These are phyloP conservation scores for Cepphus grylle DNA, from an alignment of 2,113 vertebrate genomes.

Conservation along the genomic window DNA sequence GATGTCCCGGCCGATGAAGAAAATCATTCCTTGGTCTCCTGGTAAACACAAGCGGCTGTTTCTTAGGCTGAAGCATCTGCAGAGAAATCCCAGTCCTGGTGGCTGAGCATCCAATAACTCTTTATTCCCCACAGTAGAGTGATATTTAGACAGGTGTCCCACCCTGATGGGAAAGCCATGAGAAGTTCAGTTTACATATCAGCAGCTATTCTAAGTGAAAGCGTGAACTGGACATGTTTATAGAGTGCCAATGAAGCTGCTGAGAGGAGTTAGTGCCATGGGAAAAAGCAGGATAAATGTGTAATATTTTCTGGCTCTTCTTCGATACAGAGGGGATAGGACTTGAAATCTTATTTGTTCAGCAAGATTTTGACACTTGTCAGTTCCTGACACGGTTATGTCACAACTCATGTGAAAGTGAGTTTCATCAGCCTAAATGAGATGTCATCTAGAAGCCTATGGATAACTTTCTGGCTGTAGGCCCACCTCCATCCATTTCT, in stretches of 20 bases:
- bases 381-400: constrained; percentile 42
- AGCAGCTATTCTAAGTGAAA: background rate
- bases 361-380: constrained; percentile 55
- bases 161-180: background rate
- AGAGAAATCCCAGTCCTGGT: background rate
- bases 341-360: constrained; percentile 31
- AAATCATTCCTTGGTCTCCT: background rate
- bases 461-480: constrained; percentile 38
- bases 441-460: background rate
- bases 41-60: background rate
- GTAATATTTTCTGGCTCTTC: constrained; percentile 23
- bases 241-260: background rate
- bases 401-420: constrained; percentile 47
- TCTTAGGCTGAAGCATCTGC: background rate
- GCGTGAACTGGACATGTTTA: background rate
- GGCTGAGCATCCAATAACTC: background rate
- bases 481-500: background rate
- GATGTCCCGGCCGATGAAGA: background rate
- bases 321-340: background rate
- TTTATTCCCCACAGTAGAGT: background rate
- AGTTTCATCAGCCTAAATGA: constrained; percentile 43
- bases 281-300: background rate
- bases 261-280: background rate
- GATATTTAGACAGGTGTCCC: background rate
- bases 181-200: background rate